Evolutionary conservation across 2,113 vertebrate species (phyloP).

Genomic region (Noctilio leporinus): DNA sequence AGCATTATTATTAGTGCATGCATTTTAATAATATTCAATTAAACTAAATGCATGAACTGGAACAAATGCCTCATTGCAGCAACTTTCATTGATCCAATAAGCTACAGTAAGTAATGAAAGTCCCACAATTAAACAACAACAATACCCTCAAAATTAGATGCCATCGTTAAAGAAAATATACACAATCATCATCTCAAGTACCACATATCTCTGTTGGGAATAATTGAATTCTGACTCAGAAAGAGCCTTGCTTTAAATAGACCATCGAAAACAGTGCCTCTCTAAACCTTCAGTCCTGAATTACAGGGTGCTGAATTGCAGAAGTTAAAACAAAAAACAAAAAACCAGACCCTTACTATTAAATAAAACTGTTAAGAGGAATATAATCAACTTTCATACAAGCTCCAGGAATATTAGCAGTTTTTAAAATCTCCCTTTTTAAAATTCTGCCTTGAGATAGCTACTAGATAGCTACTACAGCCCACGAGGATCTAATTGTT

Average conservation of each 20-base stretch:
- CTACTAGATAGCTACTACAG: slow-evolving; percentile 40
- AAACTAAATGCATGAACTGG: slow-evolving; percentile 21
- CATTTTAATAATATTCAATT: slow-evolving; percentile 11
- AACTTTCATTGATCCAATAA: slow-evolving; percentile 26
- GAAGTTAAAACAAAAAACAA: slow-evolving; percentile 57
- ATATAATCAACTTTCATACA: slow-evolving; percentile 50
- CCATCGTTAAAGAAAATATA: slow-evolving; percentile 45
- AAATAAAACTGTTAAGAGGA: slow-evolving; percentile 47
- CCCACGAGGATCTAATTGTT: not conserved
- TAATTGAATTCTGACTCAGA: slow-evolving; percentile 59
- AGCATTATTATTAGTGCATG: slow-evolving; percentile 1
- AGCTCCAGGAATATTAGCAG: slow-evolving; percentile 51
- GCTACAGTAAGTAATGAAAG: slow-evolving; percentile 35
- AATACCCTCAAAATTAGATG: slow-evolving; percentile 48
- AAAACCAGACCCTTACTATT: slow-evolving; percentile 56
- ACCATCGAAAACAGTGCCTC: slow-evolving; percentile 44
- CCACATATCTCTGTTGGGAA: slow-evolving; percentile 47
- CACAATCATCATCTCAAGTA: slow-evolving; percentile 55
- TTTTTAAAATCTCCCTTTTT: slow-evolving; percentile 53
- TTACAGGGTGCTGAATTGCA: slow-evolving; percentile 45
- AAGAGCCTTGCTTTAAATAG: slow-evolving; percentile 62
- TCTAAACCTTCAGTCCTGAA: slow-evolving; percentile 43
- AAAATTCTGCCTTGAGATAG: slow-evolving; percentile 52
- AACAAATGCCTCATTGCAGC: slow-evolving; percentile 32
- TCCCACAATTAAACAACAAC: slow-evolving; percentile 42